phyloP scores from a whole-genome alignment of 2,888 invertebrate species.

The Drosophila differens region DNA sequence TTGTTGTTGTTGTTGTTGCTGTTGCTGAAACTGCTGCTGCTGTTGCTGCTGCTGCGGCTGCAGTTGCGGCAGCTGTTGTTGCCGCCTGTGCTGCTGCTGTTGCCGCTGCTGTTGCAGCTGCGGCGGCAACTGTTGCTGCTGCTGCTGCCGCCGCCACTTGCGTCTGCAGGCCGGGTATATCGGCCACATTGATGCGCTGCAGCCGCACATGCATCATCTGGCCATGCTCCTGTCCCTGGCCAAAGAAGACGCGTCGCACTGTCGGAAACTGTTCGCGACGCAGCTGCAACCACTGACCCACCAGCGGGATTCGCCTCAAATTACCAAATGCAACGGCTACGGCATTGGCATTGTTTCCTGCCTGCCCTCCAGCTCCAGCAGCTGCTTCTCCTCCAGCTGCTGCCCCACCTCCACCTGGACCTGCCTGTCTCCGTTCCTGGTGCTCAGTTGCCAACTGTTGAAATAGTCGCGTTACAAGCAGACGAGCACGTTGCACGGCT shows the following conservation, averaged over 20 bases:
- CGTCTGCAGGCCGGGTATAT: conserved; percentile 78
- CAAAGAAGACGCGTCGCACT: conserved; percentile 65
- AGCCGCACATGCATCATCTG: conserved; percentile 73
- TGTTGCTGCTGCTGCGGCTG: conserved; percentile 4
- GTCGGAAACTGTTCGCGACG: conserved; percentile 81
- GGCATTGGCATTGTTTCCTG: conserved; percentile 35
- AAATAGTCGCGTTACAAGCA: conserved; percentile 69
- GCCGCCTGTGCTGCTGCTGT: conserved; percentile 19
- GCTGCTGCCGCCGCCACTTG: conserved; percentile 32
- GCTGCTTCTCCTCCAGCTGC: conserved; percentile 5
- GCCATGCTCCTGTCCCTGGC: conserved; percentile 60
- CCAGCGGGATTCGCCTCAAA: conserved; percentile 72
- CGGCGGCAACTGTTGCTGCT: conserved; percentile 35
- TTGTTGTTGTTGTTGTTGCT: background rate
- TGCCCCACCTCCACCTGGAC: background rate
- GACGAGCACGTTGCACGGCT: conserved; percentile 68
- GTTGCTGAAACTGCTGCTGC: conserved; percentile 21
- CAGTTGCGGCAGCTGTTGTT: conserved; percentile 4
- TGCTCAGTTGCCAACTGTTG: conserved; percentile 69
- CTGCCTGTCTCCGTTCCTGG: conserved; percentile 30
- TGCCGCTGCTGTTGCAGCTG: conserved; percentile 24
- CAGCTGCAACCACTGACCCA: conserved; percentile 76
- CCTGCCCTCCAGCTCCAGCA: conserved; percentile 1
- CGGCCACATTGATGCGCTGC: conserved; percentile 84
- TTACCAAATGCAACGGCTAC: conserved; percentile 75